phyloP scores from a whole-genome alignment of 2,888 invertebrate species.

The Geophilus truncorum region DNA sequence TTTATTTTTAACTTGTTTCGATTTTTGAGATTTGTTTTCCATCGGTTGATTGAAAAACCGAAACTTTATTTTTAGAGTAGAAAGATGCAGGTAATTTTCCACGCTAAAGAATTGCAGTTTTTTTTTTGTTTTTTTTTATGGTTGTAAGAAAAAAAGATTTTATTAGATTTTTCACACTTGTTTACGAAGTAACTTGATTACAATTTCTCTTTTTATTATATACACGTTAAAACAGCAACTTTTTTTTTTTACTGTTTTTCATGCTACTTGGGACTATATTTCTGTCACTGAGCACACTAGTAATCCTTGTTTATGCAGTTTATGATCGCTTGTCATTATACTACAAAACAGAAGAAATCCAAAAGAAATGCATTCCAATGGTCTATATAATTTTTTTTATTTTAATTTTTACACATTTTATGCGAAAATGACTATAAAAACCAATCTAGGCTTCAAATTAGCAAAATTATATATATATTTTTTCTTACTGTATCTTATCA shows the following conservation, averaged over 20 bases:
- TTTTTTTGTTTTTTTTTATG: neutral
- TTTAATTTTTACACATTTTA: neutral
- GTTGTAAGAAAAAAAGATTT: neutral
- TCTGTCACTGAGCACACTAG: neutral
- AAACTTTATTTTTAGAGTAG: no score
- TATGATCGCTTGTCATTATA: neutral
- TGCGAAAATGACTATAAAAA: neutral
- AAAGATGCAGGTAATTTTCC: no score
- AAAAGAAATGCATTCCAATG: neutral
- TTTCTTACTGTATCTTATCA: neutral
- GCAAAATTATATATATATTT: neutral
- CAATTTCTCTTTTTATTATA: neutral
- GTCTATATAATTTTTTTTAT: neutral
- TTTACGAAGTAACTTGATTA: slow-evolving; percentile 14
- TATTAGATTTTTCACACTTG: slow-evolving; percentile 18
- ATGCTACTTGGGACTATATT: neutral
- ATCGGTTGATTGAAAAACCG: neutral
- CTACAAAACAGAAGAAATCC: neutral
- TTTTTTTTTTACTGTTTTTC: neutral
- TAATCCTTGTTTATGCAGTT: neutral
- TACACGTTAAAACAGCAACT: neutral
- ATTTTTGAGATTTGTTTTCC: neutral
- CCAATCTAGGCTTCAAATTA: neutral
- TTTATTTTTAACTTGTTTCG: neutral
- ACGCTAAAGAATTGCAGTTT: neutral